Base-by-base conservation (phyloP, 2,888 invertebrate species). In the Thera obeliscata region DNA sequence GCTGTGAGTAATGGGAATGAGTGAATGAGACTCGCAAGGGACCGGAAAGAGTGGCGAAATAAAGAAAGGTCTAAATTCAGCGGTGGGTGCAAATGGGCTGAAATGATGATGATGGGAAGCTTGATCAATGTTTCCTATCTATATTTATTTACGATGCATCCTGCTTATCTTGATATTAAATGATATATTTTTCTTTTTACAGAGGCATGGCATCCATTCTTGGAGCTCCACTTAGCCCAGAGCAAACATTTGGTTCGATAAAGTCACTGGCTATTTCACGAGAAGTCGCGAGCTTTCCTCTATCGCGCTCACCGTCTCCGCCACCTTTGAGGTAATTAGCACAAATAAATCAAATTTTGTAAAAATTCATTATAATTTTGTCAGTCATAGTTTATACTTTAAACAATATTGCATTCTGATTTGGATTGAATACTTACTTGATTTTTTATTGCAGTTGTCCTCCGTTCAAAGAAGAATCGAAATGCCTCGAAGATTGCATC, bases 211-310 rank as follows among this genome's bases (percentile, higher is more conserved):
- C 96, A 73, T 95, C 95, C 74, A 94, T 94, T 65, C 93, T 95
- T 41, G 95, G 95, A 76, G 95, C 95, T 69, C 96, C 96, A 75
- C 88, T 96, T 69, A 96, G 96, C 78, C 96, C 96, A 55, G 96
- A 96, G 85, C 96, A 96, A 88, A 95, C 96, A 3, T 96, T 96
- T 81, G 96, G 96, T 70, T 96, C 96, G 69, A 96, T 96, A 81
- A 95, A 96, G 76, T 96, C 96, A 50, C 90, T 96, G 74, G 95
- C 96, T 41, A 95, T 95, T 79, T 95, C 96, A 62, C 91, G 96
- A 76, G 96, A 96, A 86, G 96, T 96, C 65, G 96, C 96, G 76
- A 96, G 96, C 84, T 96, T 96, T 80, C 96, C 96, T n/a, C 86
- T 96, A 48, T 96, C 96, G 11, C 94, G 96, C 72, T 96, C 96